Base-by-base conservation (phyloP, 2,797 vertebrate genomes). In the Agapornis canus region DNA sequence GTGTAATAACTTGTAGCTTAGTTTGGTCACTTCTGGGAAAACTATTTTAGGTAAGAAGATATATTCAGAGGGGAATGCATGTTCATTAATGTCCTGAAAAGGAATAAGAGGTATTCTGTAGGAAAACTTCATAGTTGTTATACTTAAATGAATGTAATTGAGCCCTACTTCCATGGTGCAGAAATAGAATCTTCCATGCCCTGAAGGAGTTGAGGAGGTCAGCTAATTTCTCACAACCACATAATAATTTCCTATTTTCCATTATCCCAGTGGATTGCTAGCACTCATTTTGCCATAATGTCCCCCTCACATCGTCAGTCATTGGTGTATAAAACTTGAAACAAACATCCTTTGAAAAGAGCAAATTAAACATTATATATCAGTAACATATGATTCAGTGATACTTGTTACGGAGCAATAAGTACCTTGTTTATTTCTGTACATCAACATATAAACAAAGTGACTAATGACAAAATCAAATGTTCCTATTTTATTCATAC, bases 391-490 rank as follows among this genome's bases (percentile, higher is more conserved):
- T n/a, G 48, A 85, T 88, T 88, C 61, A 51, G 76, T 65, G 70
- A 75, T 54, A 49, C 76, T 79, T 84, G n/a, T 76, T 73, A 68
- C 2, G 2, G 76, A 96, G 57, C 48, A 86, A 1, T 35, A 75
- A 89, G 29, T 69, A 26, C 8, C 22, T 71, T 89, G 43, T 52
- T 96, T 89, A 52, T 78, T 91, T 89, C 17, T 22, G 32, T 49
- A 16, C 26, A 35, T 59, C 66, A 81, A 22, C 31, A 20, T 42
- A 52, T 37, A 89, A 92, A 42, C 45, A 80, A 47, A 12, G n/a
- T 73, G 49, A 80, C 92, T 95, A 92, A 94, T 66, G 66, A 71
- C 39, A 80, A 93, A 94, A 89, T 63, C 73, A 48, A 52, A 52
- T 23, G 45, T 92, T 90, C 49, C 20, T 6, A 13, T 79, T 87